Evolutionary conservation across 2,888 invertebrate genomes (phyloP).

Genomic region (Ornithoptera alexandrae): DNA sequence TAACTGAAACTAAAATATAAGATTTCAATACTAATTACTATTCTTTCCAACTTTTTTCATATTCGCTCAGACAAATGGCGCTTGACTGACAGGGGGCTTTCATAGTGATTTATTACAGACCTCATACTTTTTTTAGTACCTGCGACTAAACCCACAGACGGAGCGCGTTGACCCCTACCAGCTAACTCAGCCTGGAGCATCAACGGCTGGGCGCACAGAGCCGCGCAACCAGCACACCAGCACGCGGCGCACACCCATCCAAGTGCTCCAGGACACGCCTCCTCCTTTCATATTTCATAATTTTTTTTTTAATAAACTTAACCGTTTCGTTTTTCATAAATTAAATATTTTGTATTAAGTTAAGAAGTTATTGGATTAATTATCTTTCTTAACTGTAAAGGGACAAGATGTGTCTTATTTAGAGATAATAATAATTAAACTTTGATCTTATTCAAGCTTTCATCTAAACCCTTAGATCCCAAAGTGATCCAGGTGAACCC

Average conservation of each 20-base stretch:
- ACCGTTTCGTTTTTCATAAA: too few species aligned
- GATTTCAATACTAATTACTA: background rate
- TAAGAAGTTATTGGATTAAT: too few species aligned
- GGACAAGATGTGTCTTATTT: too few species aligned
- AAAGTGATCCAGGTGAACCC: too few species aligned
- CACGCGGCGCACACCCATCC: constrained; percentile 86
- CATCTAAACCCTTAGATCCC: too few species aligned
- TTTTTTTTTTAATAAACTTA: background rate
- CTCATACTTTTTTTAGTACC: constrained; percentile 52
- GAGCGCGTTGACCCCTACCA: constrained; percentile 80
- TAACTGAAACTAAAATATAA: background rate
- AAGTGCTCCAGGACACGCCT: constrained; percentile 77
- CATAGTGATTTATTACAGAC: background rate
- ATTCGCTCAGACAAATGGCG: background rate
- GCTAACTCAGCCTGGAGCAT: constrained; percentile 86
- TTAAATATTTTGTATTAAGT: too few species aligned
- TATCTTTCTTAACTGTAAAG: too few species aligned
- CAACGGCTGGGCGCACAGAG: constrained; percentile 85
- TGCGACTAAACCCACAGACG: constrained; percentile 84
- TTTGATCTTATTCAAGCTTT: too few species aligned
- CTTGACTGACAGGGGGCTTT: background rate
- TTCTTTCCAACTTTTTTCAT: background rate
- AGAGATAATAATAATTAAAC: too few species aligned
- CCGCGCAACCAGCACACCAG: constrained; percentile 84
- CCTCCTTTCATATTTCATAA: constrained; percentile 47